These are phyloP conservation scores for Acronicta aceris DNA, from an alignment of 2,888 invertebrate genomes.

Conservation along the genomic window DNA sequence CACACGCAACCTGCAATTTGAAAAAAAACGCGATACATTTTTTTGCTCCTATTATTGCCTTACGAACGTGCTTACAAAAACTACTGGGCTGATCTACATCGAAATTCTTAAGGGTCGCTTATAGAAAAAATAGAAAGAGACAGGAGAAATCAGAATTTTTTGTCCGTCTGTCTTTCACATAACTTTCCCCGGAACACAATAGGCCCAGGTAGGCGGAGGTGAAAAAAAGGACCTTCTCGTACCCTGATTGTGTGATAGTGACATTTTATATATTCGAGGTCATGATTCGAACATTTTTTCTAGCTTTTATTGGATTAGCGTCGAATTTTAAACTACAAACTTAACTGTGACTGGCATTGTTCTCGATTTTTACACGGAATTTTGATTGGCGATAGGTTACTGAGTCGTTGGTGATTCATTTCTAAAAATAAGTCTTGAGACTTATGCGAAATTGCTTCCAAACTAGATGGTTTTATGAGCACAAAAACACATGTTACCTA, in stretches of 20 bases:
- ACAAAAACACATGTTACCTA: constrained; percentile 29
- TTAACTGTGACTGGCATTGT: constrained; percentile 45
- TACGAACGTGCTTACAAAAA: constrained; percentile 78
- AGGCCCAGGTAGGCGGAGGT: constrained; percentile 78
- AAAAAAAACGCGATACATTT: constrained; percentile 73
- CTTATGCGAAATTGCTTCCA: constrained; percentile 19
- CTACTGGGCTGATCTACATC: constrained; percentile 78
- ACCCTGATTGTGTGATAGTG: constrained; percentile 79
- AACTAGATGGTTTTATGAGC: constrained; percentile 32
- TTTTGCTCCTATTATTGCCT: constrained; percentile 61
- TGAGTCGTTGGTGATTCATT: constrained; percentile 40
- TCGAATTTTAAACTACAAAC: constrained; percentile 43
- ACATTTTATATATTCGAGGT: constrained; percentile 81
- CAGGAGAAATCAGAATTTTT: constrained; percentile 80
- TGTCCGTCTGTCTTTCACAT: constrained; percentile 79
- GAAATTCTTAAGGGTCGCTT: constrained; percentile 76
- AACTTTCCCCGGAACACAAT: constrained; percentile 84
- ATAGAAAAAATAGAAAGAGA: constrained; percentile 70
- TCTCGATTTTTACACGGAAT: constrained; percentile 41
- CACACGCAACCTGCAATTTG: constrained; percentile 78
- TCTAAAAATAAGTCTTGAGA: constrained; percentile 38
- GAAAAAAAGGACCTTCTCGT: constrained; percentile 72
- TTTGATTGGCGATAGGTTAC: constrained; percentile 21
- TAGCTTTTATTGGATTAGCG: constrained; percentile 42
- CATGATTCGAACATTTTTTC: constrained; percentile 61